Base-by-base conservation (phyloP, 2,113 vertebrate genomes). In the Sinocyclocheilus grahami region DNA sequence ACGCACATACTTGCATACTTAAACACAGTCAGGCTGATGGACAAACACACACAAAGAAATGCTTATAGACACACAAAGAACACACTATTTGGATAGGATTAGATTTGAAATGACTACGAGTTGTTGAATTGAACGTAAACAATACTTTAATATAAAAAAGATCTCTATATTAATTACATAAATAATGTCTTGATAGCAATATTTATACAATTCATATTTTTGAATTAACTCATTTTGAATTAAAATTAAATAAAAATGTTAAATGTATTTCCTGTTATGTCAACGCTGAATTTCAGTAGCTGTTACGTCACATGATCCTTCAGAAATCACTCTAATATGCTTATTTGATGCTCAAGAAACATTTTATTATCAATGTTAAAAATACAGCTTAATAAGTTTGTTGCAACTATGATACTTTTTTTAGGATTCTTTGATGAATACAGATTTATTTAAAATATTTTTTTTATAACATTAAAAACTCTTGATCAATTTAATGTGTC, bases 1-100 rank as follows among this genome's bases (percentile, higher is more conserved):
- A 81, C 13, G n/a, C 55, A 80, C 22, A 79, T 22, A 80, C 79
- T 82, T 8, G 39, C 39, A 82, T 63, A 82, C n/a, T 48, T 30
- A 82, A 20, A 20, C 9, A 60, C 58, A 60, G 20, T 60, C 20
- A 22, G 58, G 58, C 20, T 22, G 58, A 60, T 22, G 58, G 4
- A 46, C 22, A 18, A 60, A n/a, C 8, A 27, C n/a, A 30, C 2
- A 42, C 58, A 62, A n/a, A 27, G 3, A 82, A 10, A 39, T 16
- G n/a, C 7, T 12, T 42, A 7, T 7, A 81, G 33, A 63, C 11
- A 42, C 20, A 78, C 16, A 79, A 24, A 74, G 37, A 22, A 46
- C 3, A n/a, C 8, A 27, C 11, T 7, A 7, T 18, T 27, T 51
- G 74, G n/a, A 51, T 76, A 48, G 11, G 46, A 76, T 24, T 51